These are phyloP conservation scores for Ricordea florida DNA, from an alignment of 92 coral and sea anemone species.

Conservation along the genomic window DNA sequence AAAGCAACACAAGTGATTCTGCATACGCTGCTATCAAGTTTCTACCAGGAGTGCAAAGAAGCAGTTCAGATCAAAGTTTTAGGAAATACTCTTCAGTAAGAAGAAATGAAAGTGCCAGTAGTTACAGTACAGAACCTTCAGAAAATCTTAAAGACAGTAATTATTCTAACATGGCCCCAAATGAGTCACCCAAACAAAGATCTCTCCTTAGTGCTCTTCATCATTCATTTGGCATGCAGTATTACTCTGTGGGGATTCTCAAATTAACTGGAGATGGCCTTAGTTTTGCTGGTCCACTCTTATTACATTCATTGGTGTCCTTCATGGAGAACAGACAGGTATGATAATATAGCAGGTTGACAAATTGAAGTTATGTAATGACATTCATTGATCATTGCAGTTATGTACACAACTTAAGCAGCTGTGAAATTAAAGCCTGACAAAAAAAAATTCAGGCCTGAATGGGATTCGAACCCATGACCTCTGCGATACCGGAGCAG, in stretches of 20 bases:
- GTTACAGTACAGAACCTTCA: constrained; percentile 3
- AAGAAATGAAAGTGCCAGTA: background rate
- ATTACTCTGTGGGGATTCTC: constrained; percentile 86
- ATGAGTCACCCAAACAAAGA: constrained; percentile 14
- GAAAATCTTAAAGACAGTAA: too few relatives aligned
- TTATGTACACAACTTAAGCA: too few relatives aligned
- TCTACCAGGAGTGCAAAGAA: constrained; percentile 8
- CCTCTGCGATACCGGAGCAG: too few relatives aligned
- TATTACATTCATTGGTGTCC: constrained; percentile 94
- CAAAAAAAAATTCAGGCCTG: too few relatives aligned
- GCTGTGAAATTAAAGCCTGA: too few relatives aligned
- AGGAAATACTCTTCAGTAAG: background rate
- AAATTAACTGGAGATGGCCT: constrained; percentile 88
- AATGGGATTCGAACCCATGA: too few relatives aligned
- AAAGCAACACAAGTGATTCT: constrained; percentile 10
- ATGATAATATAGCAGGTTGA: background rate
- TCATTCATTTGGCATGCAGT: constrained; percentile 90
- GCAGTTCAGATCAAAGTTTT: constrained; percentile 18
- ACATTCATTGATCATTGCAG: too few relatives aligned
- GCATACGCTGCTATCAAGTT: background rate
- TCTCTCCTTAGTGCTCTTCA: constrained; percentile 84
- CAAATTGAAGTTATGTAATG: too few relatives aligned
- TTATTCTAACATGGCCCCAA: background rate
- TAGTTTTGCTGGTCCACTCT: constrained; percentile 95
- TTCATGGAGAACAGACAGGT: constrained; percentile 94